Evolutionary conservation across 2,113 vertebrate genomes (phyloP), one percentile per base, ranked within the genome.

Genomic region (Psittacula cyanocephala): DNA sequence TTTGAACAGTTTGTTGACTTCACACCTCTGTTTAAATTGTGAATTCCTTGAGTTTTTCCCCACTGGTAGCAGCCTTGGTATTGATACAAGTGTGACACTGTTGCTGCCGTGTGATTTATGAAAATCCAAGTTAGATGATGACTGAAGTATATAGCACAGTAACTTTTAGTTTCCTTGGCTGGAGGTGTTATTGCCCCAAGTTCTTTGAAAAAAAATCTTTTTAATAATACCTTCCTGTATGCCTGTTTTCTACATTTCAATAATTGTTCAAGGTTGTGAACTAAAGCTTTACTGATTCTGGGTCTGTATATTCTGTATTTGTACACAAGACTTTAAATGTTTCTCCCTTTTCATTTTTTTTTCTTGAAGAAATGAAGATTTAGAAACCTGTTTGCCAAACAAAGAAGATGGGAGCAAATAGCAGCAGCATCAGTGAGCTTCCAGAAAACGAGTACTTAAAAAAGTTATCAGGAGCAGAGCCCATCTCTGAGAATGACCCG

Each of bases 401-500:
- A 88, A 92, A 88, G 93, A 98, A 97, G 94, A 99, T 99, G 99
- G 99, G 99, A 89, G 99, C 99, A 31, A 99, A 99, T 60, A 99
- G 98, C 97, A 99, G 99, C 97, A 99, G 98, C 88, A 98, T 99
- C 88, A 97, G 97, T 10, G 99, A 99, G 88, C 98, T 99, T 95
- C 98, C 99, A 4, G 98, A 99, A 83, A 99, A 99, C 31, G 98
- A 98, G n/a, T 99, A 98, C 96, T 97, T 99, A 44, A 98, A 98
- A 81, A 98, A 98, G 81, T 96, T 99, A 46, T 98, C 99, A 22
- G 99, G 99, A 84, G 97, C 98, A 1, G 98, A 99, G 77, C 96
- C 98, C 47, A 98, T 99, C 93, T 99, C 99, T 0, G 98, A 99
- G 97, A 99, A 99, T 80, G 99, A 99, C 89, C 99, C 99, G 0